Evolutionary conservation across 2,797 vertebrate species (phyloP).

Genomic region (Sorex maritimensis): DNA sequence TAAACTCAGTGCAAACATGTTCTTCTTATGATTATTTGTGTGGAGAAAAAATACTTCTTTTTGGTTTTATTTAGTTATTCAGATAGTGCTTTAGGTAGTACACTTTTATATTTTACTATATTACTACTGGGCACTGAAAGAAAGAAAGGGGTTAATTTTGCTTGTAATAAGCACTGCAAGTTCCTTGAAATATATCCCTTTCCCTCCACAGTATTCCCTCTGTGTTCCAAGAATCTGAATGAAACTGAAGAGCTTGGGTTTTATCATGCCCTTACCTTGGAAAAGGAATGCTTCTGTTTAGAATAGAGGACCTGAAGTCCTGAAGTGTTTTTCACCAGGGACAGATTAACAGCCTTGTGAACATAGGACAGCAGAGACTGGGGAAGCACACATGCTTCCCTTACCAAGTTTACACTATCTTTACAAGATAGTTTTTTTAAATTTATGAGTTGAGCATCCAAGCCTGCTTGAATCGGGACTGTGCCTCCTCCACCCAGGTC

Average conservation of each 20-base stretch:
- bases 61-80: background rate
- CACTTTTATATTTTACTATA: background rate
- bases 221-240: background rate
- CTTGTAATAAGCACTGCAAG: background rate
- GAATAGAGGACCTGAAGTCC: background rate
- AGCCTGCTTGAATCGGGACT: too few relatives aligned
- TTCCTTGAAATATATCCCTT: background rate
- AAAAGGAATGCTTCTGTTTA: constrained; percentile 39
- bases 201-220: background rate
- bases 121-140: background rate
- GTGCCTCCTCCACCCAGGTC: too few relatives aligned
- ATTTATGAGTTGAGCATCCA: background rate
- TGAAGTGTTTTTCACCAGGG: background rate
- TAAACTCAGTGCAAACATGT: background rate
- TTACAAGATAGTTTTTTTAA: background rate
- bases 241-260: background rate
- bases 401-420: background rate
- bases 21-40: background rate
- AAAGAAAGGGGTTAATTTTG: background rate
- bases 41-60: background rate
- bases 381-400: background rate
- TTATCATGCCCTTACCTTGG: background rate
- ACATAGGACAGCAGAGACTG: background rate
- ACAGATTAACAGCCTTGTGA: background rate
- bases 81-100: background rate